Percentiles rank a stretch among this genome's conserved stretches.
phyloP scores from a whole-genome alignment of 2,113 vertebrate species.

The Tichodroma muraria region DNA sequence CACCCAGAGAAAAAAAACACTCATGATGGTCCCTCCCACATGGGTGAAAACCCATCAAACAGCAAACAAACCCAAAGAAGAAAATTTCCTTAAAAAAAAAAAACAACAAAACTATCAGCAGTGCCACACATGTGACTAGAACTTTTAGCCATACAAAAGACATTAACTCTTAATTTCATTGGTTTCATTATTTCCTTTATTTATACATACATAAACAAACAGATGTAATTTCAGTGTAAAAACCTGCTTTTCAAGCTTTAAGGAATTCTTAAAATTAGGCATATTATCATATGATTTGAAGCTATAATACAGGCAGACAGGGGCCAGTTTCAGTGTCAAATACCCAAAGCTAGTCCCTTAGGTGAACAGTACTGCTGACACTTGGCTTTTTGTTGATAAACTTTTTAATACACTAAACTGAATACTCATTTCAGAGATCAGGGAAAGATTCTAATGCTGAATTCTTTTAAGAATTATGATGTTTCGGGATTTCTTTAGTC shows the following conservation, averaged over 20 bases:
- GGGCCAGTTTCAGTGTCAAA: not conserved
- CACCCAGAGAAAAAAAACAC: not conserved
- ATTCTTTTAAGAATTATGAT: not conserved
- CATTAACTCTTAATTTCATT: not conserved
- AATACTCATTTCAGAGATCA: not conserved
- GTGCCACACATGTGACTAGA: not conserved
- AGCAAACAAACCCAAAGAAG: not conserved
- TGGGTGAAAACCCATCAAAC: not conserved
- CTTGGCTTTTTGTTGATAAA: not conserved
- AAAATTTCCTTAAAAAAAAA: not conserved
- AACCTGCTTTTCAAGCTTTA: not conserved
- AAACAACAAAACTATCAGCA: not conserved
- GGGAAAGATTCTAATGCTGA: not conserved
- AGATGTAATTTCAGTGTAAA: not conserved
- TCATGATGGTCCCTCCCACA: no score
- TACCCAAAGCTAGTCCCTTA: not conserved
- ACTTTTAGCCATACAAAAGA: not conserved
- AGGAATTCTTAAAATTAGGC: not conserved
- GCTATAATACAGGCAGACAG: not conserved
- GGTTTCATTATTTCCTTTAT: not conserved
- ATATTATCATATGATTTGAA: not conserved
- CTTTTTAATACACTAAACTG: not conserved
- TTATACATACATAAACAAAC: not conserved
- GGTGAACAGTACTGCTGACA: not conserved
- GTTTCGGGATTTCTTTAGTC: not conserved